phyloP scores from a whole-genome alignment of 2,113 vertebrate species.

The Opisthocomus hoazin region DNA sequence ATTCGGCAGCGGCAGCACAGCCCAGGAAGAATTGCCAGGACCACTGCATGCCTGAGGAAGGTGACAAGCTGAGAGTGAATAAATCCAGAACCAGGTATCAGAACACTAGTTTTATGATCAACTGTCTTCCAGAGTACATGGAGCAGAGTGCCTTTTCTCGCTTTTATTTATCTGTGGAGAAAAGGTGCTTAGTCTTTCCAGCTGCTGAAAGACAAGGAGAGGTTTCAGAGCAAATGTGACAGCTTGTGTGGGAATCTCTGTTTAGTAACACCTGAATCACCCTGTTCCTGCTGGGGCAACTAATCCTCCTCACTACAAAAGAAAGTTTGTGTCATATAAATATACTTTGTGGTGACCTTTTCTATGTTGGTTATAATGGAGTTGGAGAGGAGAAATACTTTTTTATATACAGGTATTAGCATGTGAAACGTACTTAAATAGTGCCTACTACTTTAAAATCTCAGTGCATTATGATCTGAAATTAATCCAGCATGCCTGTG shows the following conservation, averaged over 20 bases:
- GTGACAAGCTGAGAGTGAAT: conserved; percentile 39
- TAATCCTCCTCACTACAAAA: background rate
- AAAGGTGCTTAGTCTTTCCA: conserved; percentile 40
- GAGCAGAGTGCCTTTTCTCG: background rate
- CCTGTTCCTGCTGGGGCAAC: background rate
- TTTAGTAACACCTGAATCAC: background rate
- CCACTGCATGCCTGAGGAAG: background rate
- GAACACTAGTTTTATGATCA: conserved; percentile 41
- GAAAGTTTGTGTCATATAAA: background rate
- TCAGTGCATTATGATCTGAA: background rate
- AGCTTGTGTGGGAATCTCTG: background rate
- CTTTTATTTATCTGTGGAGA: conserved; percentile 16
- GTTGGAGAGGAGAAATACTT: background rate
- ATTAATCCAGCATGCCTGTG: background rate
- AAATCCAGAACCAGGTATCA: conserved; percentile 34
- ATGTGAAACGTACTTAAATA: background rate
- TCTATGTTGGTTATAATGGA: background rate
- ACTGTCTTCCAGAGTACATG: conserved; percentile 20
- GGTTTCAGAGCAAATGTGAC: background rate
- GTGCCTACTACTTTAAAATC: background rate
- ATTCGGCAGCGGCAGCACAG: background rate
- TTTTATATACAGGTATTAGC: background rate
- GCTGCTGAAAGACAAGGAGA: conserved; percentile 6
- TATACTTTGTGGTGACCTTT: background rate
- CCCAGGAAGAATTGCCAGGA: background rate